Base-by-base conservation (phyloP, 2,888 invertebrate species). In the Drosophila parthenogenetica region DNA sequence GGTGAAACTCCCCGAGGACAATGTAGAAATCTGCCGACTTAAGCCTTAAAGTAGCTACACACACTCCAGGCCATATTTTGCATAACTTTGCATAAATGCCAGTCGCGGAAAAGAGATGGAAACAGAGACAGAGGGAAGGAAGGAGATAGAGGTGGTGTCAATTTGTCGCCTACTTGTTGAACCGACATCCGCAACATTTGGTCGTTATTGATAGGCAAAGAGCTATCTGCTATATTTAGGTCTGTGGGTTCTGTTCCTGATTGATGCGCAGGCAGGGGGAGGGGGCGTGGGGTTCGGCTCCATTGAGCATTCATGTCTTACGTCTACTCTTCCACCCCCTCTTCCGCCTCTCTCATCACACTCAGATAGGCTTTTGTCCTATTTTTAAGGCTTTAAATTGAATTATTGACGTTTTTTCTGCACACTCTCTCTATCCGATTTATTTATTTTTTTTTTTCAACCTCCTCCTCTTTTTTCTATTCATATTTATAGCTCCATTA, bases 331-430 rank as follows among this genome's bases (percentile, higher is more conserved):
- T 25, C 14, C 7, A 19, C 35, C 7, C 45, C 25, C 42, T 17
- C 17, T n/a, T n/a, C n/a, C n/a, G n/a, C n/a, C 16, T 11, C 7
- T n/a, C 49, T 17, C 55, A 54, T 60, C 63, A 65, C 72, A 67
- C 69, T 82, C 54, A 69, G 61, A 69, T 77, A 75, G 73, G 81
- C 70, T 57, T 29, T 80, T 81, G 85, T 84, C 69, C 86, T 82
- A 82, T 82, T 82, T 81, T 84, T 75, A 87, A 70, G 79, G 73
- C 69, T 79, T 79, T 87, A 68, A 75, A 76, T 66, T 81, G 65
- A 71, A 83, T 70, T 74, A 74, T 58, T 77, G 72, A 72, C 63
- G 58, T 61, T 35, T 59, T 48, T 35, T 29, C 1, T 2, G 8
- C 29, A 8, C 8, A 2, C 29, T 29, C 29, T 29, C 29, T 29